Evolutionary conservation across 2,888 invertebrate species (phyloP), one percentile per base, ranked within the genome.

Genomic region (Herminia tarsipennalis): DNA sequence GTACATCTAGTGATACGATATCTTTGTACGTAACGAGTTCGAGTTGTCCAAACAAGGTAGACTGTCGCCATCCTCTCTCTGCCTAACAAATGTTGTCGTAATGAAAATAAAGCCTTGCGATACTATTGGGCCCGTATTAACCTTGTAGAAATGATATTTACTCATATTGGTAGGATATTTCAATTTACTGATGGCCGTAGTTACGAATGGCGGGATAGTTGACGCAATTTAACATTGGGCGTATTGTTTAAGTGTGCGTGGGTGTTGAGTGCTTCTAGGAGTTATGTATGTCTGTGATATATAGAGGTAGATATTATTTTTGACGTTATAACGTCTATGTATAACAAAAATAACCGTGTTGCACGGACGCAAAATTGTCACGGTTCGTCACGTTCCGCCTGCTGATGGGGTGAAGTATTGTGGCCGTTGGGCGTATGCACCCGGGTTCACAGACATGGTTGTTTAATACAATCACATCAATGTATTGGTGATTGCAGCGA

Each of bases 51-150:
- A 86, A 88, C 88, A 88, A 85, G 87, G 71, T 60, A 77, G 79
- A 83, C 85, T 85, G 88, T 87, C 69, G 45, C 79, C 81, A 83
- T 85, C 88, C 40, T 18, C 88, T 87, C 88, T 85, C 74, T 85
- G 83, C 84, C 77, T 86, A 89, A 88, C 88, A 87, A 89, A 87
- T 85, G 88, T 86, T 78, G 77, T 78, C 80, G 78, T 84, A 76
- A 83, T 83, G 78, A 83, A 88, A 88, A 90, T 87, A 86, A 88
- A 88, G 76, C 73, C 77, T 73, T 71, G 74, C 69, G 71, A 78
- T 73, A 69, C 51, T 42, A 42, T 46, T 28, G 38, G 50, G 24
- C 24, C 30, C 39, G 16, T 46, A 34, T 45, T 37, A 44, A 38
- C 12, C 33, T 24, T 25, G 16, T 45, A 38, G 12, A 37, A 14